Evolutionary conservation across 2,797 vertebrate species (phyloP).

Genomic region (Enteromius fasciolatus): DNA sequence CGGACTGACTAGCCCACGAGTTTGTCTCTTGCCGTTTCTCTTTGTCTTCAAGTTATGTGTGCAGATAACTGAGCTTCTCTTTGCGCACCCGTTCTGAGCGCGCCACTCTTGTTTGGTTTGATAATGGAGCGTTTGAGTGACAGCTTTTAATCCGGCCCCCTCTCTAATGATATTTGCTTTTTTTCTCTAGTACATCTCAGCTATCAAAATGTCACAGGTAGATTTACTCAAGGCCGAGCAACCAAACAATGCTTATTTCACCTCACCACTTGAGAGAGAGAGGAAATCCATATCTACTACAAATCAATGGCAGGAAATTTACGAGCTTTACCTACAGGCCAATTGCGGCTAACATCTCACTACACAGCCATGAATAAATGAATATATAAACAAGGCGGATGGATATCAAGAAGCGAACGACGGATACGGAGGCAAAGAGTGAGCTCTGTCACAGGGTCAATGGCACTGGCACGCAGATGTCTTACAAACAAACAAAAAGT

Average conservation of each 20-base stretch:
- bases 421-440: conserved; percentile 10
- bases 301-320: conserved; percentile 74
- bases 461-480: conserved; percentile 20
- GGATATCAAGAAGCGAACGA: background rate
- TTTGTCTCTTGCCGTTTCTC: conserved; percentile 29
- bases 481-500: conserved; percentile 36
- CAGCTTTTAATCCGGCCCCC: conserved; percentile 68
- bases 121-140: conserved; percentile 75
- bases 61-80: conserved; percentile 19
- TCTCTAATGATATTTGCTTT: conserved; percentile 74
- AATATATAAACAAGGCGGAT: conserved; percentile 53
- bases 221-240: conserved; percentile 74
- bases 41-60: conserved; percentile 16
- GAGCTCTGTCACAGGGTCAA: background rate
- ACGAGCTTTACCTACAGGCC: conserved; percentile 59
- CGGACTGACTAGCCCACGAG: conserved; percentile 64
- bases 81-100: conserved; percentile 42
- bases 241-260: conserved; percentile 80
- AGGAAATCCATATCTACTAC: conserved; percentile 72
- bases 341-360: conserved; percentile 56
- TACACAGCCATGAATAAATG: conserved; percentile 51
- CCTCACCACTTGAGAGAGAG: conserved; percentile 57
- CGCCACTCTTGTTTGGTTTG: conserved; percentile 56
- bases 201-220: conserved; percentile 82
- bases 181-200: conserved; percentile 61